phyloP scores from a whole-genome alignment of 1,140 invertebrate species.

The Leptinotarsa undecemlineata region DNA sequence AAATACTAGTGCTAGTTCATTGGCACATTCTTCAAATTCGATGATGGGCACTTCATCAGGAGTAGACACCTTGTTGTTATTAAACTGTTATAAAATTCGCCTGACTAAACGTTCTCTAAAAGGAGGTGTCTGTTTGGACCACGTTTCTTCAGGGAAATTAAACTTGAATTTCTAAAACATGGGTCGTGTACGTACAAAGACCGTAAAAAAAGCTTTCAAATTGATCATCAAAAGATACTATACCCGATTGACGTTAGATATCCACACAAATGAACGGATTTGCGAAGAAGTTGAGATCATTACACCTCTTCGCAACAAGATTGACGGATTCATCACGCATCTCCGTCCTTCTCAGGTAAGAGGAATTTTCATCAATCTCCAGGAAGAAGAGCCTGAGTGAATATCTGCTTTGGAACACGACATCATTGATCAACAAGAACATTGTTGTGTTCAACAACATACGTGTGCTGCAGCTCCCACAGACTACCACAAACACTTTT shows the following conservation, averaged over 20 bases:
- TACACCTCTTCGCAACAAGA: constrained; percentile 96
- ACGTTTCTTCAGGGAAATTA: constrained; percentile 34
- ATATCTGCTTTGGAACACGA: constrained; percentile 89
- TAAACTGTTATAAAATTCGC: too few relatives aligned
- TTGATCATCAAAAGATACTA: constrained; percentile 99
- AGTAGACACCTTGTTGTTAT: too few relatives aligned
- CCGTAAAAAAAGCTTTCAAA: constrained; percentile 98
- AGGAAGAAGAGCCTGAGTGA: constrained; percentile 98
- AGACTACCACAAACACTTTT: too few relatives aligned
- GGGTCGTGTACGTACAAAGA: constrained; percentile 99
- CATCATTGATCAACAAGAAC: too few relatives aligned
- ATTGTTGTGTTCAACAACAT: too few relatives aligned
- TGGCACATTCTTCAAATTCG: too few relatives aligned
- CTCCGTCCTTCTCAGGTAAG: constrained; percentile 93
- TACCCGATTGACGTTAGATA: constrained; percentile 93
- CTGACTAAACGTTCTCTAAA: too few relatives aligned
- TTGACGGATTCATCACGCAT: constrained; percentile 98
- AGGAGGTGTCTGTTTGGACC: constrained; percentile 24
- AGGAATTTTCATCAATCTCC: constrained; percentile 98
- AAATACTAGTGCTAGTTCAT: too few relatives aligned
- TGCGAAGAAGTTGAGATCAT: constrained; percentile 99
- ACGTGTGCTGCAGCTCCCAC: too few relatives aligned
- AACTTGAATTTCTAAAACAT: constrained; percentile 37
- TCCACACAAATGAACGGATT: constrained; percentile 99
- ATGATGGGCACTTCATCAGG: too few relatives aligned